Base-by-base conservation (phyloP, 2,888 invertebrate genomes). In the Pteria penguin region DNA sequence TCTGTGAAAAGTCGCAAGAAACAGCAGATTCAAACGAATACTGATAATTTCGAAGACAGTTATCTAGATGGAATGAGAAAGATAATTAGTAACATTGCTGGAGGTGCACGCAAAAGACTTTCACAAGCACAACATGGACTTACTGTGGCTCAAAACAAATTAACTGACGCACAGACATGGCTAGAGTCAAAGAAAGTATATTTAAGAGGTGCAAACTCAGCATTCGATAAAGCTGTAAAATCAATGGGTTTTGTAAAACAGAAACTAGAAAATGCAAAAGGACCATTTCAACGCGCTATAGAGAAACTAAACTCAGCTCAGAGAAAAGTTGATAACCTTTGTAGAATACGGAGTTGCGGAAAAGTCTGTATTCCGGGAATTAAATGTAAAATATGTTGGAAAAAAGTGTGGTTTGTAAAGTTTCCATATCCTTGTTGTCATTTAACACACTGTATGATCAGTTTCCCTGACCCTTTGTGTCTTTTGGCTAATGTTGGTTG, bases 321-420 rank as follows among this genome's bases (percentile, higher is more conserved):
- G 31, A 73, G 60, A 67, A 69, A 75, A 0, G 73, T 82, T 22
- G 79, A 82, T 66, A 78, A 72, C 45, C 58, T 82, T 1, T 82
- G 82, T 54, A 71, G 36, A 62, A 82, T 82, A 11, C 72, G 55
- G 62, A 29, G 61, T 11, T 82, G 82, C 36, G 29, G 27, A 11
- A 69, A 57, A n/a, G 33, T 81, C 11, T 83, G 83, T 54, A 63
- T 83, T 18, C 80, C 78, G 24, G 80, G 81, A 22, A 22, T 81
- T 11, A 76, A 78, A 62, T 71, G 63, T 26, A 55, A 26, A 22
- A 60, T 36, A 26, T 83, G 83, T 55, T 2, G 29, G 2, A 77
- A 72, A 62, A 45, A 45, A 45, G 45, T 45, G 8, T 58, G 67
- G 5, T 26, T 70, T 8, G 36, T 33, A 18, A 69, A 74, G 36